Evolutionary conservation across 23 tunicate species (phyloP).

Genomic region (Diplosoma virens): DNA sequence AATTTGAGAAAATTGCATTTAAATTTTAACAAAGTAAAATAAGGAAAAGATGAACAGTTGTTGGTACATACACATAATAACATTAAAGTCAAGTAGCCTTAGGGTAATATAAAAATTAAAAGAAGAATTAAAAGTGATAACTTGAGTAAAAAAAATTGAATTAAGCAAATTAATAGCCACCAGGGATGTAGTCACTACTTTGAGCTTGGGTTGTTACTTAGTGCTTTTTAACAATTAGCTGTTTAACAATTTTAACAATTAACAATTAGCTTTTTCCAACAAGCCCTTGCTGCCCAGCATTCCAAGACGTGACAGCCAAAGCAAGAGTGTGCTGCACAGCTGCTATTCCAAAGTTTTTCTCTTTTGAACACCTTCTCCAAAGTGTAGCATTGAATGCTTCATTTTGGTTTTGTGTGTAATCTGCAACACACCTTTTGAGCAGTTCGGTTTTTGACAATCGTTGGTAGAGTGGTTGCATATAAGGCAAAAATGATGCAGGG

Average conservation of each 20-base stretch:
- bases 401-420: constrained; percentile 14
- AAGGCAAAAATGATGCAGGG: background rate
- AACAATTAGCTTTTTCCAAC: no score
- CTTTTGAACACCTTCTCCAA: constrained; percentile 18
- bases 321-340: background rate
- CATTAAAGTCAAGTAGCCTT: no score
- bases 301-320: no score
- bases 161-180: no score
- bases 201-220: no score
- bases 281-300: no score
- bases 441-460: background rate
- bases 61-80: background rate
- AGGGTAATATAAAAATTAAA: no score
- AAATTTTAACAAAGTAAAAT: background rate
- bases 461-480: background rate
- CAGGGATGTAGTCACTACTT: no score
- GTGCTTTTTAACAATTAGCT: no score
- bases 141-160: no score
- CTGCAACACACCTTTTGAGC: constrained; percentile 11
- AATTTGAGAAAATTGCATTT: background rate
- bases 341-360: background rate
- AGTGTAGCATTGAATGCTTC: background rate
- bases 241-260: no score
- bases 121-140: no score
- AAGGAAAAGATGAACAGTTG: background rate